These are phyloP conservation scores for Zoanthus gigantus DNA, from an alignment of 92 coral and sea anemone species.

Conservation along the genomic window DNA sequence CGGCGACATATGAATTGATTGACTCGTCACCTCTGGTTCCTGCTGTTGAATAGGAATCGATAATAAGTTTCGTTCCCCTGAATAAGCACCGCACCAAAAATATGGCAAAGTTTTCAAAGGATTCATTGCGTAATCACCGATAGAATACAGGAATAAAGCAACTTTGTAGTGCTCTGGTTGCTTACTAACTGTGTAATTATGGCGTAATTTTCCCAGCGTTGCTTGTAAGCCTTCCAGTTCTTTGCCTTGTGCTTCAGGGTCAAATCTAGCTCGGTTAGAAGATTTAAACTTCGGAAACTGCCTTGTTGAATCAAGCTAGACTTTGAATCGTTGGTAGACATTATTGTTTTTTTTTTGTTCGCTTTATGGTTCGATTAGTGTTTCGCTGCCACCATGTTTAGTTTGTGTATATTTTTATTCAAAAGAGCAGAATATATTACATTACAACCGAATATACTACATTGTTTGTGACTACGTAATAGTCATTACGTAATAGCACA, in stretches of 20 bases:
- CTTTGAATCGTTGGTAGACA: not conserved
- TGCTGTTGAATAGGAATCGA: conserved; percentile 37
- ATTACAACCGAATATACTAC: not conserved
- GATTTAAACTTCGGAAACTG: not conserved
- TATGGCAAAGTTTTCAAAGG: conserved; percentile 47
- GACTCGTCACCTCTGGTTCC: conserved; percentile 42
- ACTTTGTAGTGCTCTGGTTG: conserved; percentile 17
- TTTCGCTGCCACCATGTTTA: conserved; percentile 17
- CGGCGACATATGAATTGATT: conserved; percentile 39
- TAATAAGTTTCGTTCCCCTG: conserved; percentile 40
- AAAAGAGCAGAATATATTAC: not conserved
- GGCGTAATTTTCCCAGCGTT: not conserved
- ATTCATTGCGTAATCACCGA: conserved; percentile 36
- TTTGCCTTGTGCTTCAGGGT: conserved; percentile 16
- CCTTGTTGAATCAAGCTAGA: not conserved
- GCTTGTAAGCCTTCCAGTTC: conserved; percentile 35
- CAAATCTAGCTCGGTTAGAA: conserved; percentile 10
- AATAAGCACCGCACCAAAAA: not conserved
- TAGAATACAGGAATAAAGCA: conserved; percentile 40
- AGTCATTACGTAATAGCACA: not conserved
- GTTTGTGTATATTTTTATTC: not conserved
- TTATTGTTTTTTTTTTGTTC: not conserved
- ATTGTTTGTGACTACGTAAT: not conserved
- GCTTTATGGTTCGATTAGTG: not conserved
- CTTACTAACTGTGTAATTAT: not conserved